Percentiles rank a stretch among this genome's conserved stretches.
These are phyloP conservation scores for Aphis gossypii DNA, from an alignment of 1,140 invertebrate species.

Conservation along the genomic window DNA sequence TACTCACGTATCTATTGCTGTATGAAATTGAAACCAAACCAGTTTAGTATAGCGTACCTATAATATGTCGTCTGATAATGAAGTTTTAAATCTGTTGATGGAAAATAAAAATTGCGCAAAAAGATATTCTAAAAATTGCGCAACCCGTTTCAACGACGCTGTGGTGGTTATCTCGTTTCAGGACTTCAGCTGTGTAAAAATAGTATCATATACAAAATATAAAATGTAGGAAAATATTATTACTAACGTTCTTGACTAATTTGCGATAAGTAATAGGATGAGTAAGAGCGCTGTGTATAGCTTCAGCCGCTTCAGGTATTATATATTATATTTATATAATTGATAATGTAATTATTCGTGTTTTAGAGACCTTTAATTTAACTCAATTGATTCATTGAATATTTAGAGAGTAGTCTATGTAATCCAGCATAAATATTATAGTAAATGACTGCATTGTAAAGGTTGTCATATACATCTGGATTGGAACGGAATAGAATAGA, in stretches of 20 bases:
- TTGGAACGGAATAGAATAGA: neutral
- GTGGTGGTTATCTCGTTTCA: neutral
- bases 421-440: too few relatives aligned
- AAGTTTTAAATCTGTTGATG: neutral
- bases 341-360: too few relatives aligned
- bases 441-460: too few relatives aligned
- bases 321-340: too few relatives aligned
- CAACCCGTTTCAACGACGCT: neutral
- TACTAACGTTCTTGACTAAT: too few relatives aligned
- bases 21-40: conserved; percentile 53
- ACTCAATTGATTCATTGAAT: too few relatives aligned
- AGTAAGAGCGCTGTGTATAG: too few relatives aligned
- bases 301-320: too few relatives aligned
- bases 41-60: neutral
- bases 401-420: too few relatives aligned
- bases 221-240: neutral
- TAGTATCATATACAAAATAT: neutral
- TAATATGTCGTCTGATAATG: neutral
- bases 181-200: neutral
- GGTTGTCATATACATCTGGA: too few relatives aligned
- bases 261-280: too few relatives aligned
- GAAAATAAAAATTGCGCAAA: conserved; percentile 26
- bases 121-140: neutral
- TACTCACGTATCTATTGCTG: neutral
- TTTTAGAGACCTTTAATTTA: too few relatives aligned